A percentile compares a stretch with the other conserved stretches of the same genome.
Conservation (phyloP, 2,113 vertebrate species). For the Odocoileus virginianus region DNA sequence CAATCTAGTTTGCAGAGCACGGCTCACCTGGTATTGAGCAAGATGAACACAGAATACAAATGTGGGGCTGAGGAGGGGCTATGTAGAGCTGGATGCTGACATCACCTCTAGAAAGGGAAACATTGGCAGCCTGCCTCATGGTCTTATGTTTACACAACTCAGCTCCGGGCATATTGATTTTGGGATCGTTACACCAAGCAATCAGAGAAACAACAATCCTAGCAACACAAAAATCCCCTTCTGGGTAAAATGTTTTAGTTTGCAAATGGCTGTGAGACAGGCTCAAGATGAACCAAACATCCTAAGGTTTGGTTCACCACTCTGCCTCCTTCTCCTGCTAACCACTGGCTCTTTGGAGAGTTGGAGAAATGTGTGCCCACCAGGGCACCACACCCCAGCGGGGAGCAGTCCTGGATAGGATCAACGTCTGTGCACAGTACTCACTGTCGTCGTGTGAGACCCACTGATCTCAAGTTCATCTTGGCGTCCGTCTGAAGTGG, state of each 20-base stretch:
- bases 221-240: neutral
- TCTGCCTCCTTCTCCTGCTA: neutral
- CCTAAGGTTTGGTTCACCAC: neutral
- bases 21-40: neutral
- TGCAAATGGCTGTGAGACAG: constrained; percentile 35
- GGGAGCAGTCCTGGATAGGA: neutral
- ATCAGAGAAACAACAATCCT: constrained; percentile 46
- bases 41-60: constrained; percentile 67
- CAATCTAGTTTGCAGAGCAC: constrained; percentile 61
- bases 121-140: neutral
- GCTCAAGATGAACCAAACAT: neutral
- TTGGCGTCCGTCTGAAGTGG: neutral
- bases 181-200: neutral
- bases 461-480: neutral
- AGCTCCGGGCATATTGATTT: constrained; percentile 34
- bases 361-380: neutral
- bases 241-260: neutral
- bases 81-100: constrained; percentile 35
- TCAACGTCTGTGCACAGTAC: neutral
- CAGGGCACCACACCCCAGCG: neutral
- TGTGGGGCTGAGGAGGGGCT: constrained; percentile 13
- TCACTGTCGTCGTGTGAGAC: neutral
- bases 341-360: neutral
- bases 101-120: constrained; percentile 40
- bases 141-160: constrained; percentile 13